Conservation (phyloP, 2,888 invertebrate species). For the Xylocampa areola region DNA sequence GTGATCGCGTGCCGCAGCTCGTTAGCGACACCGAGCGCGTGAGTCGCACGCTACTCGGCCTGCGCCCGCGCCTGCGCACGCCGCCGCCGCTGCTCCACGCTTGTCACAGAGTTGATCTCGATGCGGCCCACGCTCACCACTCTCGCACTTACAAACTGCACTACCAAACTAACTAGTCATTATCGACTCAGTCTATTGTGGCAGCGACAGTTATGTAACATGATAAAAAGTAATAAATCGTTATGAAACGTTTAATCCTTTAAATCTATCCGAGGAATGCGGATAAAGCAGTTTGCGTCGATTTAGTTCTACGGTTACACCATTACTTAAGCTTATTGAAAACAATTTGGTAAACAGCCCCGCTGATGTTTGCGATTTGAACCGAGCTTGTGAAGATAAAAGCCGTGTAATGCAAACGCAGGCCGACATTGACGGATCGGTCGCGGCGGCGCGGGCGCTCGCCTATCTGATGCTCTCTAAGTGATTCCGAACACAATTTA, state of each 20-base stretch:
- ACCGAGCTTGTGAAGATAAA: constrained; percentile 84
- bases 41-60: constrained; percentile 46
- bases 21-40: constrained; percentile 73
- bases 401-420: constrained; percentile 87
- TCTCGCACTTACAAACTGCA: constrained; percentile 67
- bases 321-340: constrained; percentile 87
- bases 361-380: constrained; percentile 87
- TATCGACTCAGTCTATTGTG: constrained; percentile 79
- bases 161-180: constrained; percentile 75
- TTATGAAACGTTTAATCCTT: constrained; percentile 81
- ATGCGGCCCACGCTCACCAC: constrained; percentile 62
- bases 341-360: constrained; percentile 88
- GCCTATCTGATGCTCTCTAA: constrained; percentile 88
- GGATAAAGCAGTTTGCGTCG: constrained; percentile 73
- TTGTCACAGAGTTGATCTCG: constrained; percentile 69
- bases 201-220: constrained; percentile 76
- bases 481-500: constrained; percentile 87
- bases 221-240: constrained; percentile 84
- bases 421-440: constrained; percentile 89
- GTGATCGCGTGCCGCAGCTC: constrained; percentile 82
- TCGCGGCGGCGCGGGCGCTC: constrained; percentile 77
- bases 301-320: constrained; percentile 75
- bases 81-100: constrained; percentile 51
- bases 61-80: constrained; percentile 35
- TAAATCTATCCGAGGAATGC: constrained; percentile 75